Evolutionary conservation across 2,797 vertebrate genomes (phyloP).

Genomic region (Pogoniulus pusillus): DNA sequence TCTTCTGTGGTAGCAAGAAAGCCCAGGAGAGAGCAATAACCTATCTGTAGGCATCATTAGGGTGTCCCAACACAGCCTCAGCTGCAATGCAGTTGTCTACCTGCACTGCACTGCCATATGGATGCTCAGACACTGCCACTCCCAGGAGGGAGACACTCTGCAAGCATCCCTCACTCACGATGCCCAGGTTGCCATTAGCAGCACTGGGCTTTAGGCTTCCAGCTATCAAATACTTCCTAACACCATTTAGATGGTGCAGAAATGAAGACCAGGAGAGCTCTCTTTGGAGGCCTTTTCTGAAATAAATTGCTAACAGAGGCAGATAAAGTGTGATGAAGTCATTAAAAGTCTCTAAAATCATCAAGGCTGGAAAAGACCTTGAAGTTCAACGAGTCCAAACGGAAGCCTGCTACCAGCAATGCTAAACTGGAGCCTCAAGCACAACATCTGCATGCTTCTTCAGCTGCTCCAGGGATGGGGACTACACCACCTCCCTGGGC

Average conservation of each 20-base stretch:
- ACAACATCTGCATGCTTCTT: no score
- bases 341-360: no score
- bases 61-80: neutral
- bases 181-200: neutral
- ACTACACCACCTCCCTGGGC: no score
- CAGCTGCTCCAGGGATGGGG: no score
- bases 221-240: neutral
- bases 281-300: neutral
- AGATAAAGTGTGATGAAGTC: no score
- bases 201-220: neutral
- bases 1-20: neutral
- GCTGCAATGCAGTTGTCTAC: neutral
- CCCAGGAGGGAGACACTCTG: neutral
- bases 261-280: neutral
- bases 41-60: rapidly evolving
- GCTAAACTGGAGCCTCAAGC: no score
- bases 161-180: neutral
- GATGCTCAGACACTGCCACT: neutral
- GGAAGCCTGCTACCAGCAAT: no score
- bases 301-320: neutral
- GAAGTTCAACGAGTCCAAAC: no score
- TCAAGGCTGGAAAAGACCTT: no score
- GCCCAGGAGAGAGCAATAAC: neutral
- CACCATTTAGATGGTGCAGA: neutral
- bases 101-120: rapidly evolving